Evolutionary conservation across 2,113 vertebrate genomes (phyloP).

Genomic region (Gnathonemus longibarbis): DNA sequence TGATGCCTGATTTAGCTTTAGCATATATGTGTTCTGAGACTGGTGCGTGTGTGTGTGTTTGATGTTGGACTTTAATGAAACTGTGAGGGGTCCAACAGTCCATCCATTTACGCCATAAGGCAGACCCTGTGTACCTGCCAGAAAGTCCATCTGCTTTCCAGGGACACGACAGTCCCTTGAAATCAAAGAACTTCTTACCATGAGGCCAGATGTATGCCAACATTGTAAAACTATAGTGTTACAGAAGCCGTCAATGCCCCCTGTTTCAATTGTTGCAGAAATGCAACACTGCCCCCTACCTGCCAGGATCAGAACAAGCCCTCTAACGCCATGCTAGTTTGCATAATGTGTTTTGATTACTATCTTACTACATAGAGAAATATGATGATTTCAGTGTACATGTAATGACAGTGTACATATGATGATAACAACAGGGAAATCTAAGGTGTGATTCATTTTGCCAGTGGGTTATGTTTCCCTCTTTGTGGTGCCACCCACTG

Average conservation of each 20-base stretch:
- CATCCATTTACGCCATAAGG: neutral
- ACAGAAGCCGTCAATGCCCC: neutral
- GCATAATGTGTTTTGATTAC: neutral
- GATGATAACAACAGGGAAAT: neutral
- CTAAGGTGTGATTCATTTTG: neutral
- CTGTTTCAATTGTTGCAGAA: neutral
- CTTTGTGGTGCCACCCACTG: neutral
- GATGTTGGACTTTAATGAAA: neutral
- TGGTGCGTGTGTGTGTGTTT: neutral
- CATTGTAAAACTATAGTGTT: neutral
- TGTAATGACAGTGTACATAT: neutral
- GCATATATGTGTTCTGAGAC: neutral
- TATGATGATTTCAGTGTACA: neutral
- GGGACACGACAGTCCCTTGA: neutral
- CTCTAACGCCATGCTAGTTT: neutral
- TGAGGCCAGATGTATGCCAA: neutral
- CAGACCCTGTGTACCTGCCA: neutral
- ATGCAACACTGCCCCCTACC: conserved; percentile 5
- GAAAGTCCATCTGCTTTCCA: neutral
- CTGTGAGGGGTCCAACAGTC: neutral
- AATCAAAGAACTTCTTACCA: neutral
- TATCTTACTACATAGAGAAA: neutral
- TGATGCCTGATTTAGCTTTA: neutral
- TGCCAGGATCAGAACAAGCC: neutral
- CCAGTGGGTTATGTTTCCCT: neutral